A percentile compares a stretch with the other conserved stretches of the same genome.
Evolutionary conservation across 2,113 vertebrate species (phyloP).

Genomic region (Alosa alosa): DNA sequence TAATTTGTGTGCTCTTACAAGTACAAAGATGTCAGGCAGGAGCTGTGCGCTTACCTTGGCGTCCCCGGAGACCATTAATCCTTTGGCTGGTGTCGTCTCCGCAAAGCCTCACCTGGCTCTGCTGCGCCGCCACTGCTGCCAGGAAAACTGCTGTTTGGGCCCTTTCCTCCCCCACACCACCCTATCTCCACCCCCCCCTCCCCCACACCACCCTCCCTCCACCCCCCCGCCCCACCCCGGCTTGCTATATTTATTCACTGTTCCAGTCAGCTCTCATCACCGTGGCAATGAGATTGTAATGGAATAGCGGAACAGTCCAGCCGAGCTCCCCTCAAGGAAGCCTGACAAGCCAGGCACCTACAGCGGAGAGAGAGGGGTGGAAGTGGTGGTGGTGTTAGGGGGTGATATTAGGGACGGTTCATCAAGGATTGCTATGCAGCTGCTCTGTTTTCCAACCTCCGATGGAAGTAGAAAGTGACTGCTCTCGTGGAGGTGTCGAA

Average conservation of each 20-base stretch:
- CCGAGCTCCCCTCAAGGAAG: neutral
- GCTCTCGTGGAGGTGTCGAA: neutral
- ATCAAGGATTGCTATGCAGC: neutral
- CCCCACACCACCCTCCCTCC: neutral
- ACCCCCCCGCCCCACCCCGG: neutral
- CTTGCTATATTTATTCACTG: conserved; percentile 58
- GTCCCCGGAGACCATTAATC: conserved; percentile 75
- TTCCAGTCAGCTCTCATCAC: conserved; percentile 61
- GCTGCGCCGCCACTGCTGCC: conserved; percentile 39
- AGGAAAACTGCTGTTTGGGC: conserved; percentile 62
- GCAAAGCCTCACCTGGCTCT: conserved; percentile 64
- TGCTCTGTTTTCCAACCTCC: neutral
- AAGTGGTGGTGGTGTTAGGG: neutral
- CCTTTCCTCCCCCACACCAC: conserved; percentile 36
- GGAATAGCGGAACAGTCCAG: conserved; percentile 31
- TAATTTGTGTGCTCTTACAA: conserved; percentile 81
- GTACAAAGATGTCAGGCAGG: conserved; percentile 77
- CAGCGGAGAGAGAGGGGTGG: neutral
- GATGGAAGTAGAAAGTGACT: neutral
- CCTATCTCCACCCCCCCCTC: neutral
- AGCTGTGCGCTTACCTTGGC: conserved; percentile 74
- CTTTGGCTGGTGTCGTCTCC: conserved; percentile 69
- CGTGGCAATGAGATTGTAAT: conserved; percentile 54
- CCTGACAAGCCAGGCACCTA: neutral
- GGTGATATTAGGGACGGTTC: neutral